phyloP scores from a whole-genome alignment of 2,113 vertebrate genomes.

The Python bivittatus region DNA sequence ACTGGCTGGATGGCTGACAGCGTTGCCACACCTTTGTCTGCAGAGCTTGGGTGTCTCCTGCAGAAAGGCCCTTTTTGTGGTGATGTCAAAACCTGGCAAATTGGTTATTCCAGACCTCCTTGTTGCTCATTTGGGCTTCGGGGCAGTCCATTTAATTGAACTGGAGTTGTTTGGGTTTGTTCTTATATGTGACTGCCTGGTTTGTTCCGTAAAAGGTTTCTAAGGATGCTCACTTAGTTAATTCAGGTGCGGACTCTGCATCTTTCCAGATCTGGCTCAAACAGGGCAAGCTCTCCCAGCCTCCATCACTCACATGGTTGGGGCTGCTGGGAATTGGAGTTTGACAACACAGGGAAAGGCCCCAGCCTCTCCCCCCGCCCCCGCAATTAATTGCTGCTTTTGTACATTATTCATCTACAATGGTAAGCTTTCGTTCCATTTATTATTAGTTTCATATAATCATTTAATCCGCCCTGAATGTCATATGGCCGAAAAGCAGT shows the following conservation, averaged over 20 bases:
- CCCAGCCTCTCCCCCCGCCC: too few relatives aligned
- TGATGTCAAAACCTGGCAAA: background rate
- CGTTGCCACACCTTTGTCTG: background rate
- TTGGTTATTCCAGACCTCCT: background rate
- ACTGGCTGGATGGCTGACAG: background rate
- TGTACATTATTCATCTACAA: background rate
- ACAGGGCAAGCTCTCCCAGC: background rate
- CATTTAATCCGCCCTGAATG: background rate
- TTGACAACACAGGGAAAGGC: background rate
- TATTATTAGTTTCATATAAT: background rate
- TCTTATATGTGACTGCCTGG: background rate
- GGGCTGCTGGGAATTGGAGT: background rate
- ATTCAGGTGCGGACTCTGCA: background rate
- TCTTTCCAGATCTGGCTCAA: background rate
- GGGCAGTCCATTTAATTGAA: background rate
- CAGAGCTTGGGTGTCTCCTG: background rate
- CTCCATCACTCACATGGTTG: background rate
- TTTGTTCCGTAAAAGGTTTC: background rate
- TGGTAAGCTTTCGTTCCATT: background rate
- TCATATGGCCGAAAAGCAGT: background rate
- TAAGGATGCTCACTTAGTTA: background rate
- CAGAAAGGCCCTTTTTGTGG: background rate
- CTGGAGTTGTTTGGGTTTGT: background rate
- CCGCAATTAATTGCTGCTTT: background rate
- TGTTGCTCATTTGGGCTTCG: background rate